Evolutionary conservation across 2,797 vertebrate genomes (phyloP).

Genomic region (Danio choprae): DNA sequence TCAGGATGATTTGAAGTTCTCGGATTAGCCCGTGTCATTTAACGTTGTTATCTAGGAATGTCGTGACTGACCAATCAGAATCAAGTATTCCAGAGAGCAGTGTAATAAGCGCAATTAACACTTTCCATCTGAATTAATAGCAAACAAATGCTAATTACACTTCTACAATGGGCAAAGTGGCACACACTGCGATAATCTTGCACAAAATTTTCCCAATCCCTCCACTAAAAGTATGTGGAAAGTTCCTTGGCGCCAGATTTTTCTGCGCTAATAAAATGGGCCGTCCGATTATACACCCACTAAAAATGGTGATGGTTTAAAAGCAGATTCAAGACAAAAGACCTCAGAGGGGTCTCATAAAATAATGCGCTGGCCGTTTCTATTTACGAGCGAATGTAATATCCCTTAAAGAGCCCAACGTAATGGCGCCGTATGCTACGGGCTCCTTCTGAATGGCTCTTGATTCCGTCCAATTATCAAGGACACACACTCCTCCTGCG

Average conservation of each 20-base stretch:
- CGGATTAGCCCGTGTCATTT: too few relatives aligned
- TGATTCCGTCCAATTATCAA: constrained; percentile 55
- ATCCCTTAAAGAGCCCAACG: constrained; percentile 5
- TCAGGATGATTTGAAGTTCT: too few relatives aligned
- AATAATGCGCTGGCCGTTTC: not conserved
- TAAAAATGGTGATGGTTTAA: constrained; percentile 19
- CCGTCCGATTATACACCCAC: not conserved
- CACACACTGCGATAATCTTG: constrained; percentile 51
- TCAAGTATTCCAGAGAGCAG: too few relatives aligned
- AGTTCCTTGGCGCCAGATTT: not conserved
- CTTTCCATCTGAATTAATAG: too few relatives aligned
- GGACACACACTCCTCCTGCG: constrained; percentile 54
- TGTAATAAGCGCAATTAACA: too few relatives aligned
- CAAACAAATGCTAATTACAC: too few relatives aligned
- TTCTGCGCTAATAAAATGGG: not conserved
- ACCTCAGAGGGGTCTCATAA: constrained; percentile 29
- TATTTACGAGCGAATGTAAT: constrained; percentile 35
- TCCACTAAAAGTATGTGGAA: not conserved
- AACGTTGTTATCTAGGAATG: too few relatives aligned
- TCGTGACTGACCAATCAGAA: too few relatives aligned
- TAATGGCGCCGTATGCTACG: constrained; percentile 19
- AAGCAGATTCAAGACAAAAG: constrained; percentile 25
- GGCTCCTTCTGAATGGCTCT: constrained; percentile 44
- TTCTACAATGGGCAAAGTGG: constrained; percentile 27
- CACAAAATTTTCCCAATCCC: not conserved